phyloP scores from a whole-genome alignment of 2,888 invertebrate genomes.

The Choristoneura rosaceana region DNA sequence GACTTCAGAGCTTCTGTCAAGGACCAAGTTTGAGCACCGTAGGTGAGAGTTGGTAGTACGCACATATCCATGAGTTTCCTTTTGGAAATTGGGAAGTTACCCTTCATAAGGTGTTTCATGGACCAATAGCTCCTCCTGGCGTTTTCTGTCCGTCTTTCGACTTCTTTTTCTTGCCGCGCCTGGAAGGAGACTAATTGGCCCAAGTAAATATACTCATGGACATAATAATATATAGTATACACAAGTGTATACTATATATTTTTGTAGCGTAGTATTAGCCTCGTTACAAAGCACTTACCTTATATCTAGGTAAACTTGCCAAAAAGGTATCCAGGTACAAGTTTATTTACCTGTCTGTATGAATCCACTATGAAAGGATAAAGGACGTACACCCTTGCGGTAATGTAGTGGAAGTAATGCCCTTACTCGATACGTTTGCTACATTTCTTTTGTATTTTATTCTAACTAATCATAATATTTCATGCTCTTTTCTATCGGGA shows the following conservation, averaged over 20 bases:
- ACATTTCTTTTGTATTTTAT: slow-evolving; percentile 37
- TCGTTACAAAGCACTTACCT: neutral
- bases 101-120: too few species aligned
- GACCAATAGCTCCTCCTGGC: too few species aligned
- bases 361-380: slow-evolving; percentile 51
- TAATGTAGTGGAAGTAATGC: slow-evolving; percentile 57
- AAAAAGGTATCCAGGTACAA: slow-evolving; percentile 17
- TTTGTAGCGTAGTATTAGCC: neutral
- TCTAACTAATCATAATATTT: slow-evolving; percentile 33
- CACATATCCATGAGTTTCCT: too few species aligned
- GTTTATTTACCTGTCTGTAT: slow-evolving; percentile 35
- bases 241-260: neutral
- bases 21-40: too few species aligned
- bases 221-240: too few species aligned
- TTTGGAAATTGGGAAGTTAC: too few species aligned
- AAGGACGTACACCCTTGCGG: slow-evolving; percentile 48
- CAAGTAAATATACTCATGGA: too few species aligned
- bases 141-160: too few species aligned
- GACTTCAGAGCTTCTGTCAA: too few species aligned
- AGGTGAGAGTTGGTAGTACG: too few species aligned
- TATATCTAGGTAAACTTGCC: neutral
- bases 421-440: slow-evolving; percentile 42
- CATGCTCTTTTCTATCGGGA: slow-evolving; percentile 2
- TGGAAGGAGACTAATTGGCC: too few species aligned
- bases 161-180: too few species aligned